Evolutionary conservation across 2,113 vertebrate genomes (phyloP), one percentile per base, ranked within the genome.

Genomic region (Crotalus helleri): DNA sequence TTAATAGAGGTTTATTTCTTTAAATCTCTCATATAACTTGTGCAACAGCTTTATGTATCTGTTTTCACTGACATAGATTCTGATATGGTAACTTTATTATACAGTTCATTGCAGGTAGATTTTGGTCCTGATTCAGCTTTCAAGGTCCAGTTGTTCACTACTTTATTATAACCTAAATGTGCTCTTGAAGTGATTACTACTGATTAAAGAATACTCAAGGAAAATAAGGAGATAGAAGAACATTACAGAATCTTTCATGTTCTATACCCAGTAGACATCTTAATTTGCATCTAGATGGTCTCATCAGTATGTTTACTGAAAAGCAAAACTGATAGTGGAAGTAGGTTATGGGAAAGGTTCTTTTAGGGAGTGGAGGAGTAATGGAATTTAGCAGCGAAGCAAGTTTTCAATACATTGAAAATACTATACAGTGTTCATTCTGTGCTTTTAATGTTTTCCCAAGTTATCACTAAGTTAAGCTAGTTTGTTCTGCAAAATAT

Each of bases 331-430:
- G 92, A 85, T 90, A 87, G 29, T 86, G 74, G 57, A 90, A 86
- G 39, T 93, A 91, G 92, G 53, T 92, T 85, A 93, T 95, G 21
- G 89, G 93, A 93, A 95, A 89, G 61, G 87, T 94, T 90, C 92
- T 19, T 93, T 88, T 69, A 55, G 87, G 74, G 91, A 91, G 2
- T 81, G 57, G 89, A 87, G 93, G 92, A 95, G 93, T 90, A 89
- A 92, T 95, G 89, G 90, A 95, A 94, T 95, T 95, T 89, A 95
- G 88, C 57, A 85, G 91, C 88, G 13, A 51, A 86, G 93, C 91
- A 94, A 85, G 88, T 53, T 44, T 92, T 86, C 90, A 90, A 92
- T 91, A 58, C 53, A 94, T 29, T 69, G 55, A 94, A 51, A 61
- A 39, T 51, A 51, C 8, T 51, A 8, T 51, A n/a, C 39, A 58